phyloP scores from a whole-genome alignment of 2,113 vertebrate genomes.

The Himantopus leucocephalus region DNA sequence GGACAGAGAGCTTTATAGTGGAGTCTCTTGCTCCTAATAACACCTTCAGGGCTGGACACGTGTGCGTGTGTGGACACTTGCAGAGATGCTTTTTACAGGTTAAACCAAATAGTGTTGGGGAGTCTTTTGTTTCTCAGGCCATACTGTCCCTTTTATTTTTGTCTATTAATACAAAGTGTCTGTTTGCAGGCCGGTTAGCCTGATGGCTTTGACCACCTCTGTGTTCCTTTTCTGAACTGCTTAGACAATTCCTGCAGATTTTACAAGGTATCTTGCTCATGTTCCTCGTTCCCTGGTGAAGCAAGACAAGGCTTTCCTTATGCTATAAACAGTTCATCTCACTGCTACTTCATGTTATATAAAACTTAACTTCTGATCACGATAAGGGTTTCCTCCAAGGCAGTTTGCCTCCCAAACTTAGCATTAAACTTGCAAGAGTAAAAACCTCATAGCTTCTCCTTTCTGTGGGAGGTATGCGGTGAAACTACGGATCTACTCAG shows the following conservation, averaged over 20 bases:
- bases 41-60: neutral
- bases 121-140: neutral
- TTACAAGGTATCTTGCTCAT: neutral
- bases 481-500: neutral
- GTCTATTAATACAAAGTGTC: neutral
- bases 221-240: neutral
- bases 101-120: neutral
- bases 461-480: neutral
- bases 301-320: neutral
- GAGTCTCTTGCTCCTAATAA: neutral
- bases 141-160: rapidly evolving
- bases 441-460: neutral
- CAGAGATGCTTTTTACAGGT: neutral
- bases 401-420: neutral
- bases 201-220: neutral
- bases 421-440: neutral
- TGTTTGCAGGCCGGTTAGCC: neutral
- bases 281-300: neutral
- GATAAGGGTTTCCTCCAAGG: neutral
- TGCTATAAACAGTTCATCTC: neutral
- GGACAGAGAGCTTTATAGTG: rapidly evolving
- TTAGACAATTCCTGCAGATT: neutral
- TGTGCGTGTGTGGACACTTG: rapidly evolving
- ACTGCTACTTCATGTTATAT: neutral
- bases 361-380: neutral